Evolutionary conservation across 2,888 invertebrate species (phyloP), one percentile per base, ranked within the genome.

Genomic region (Pandemis heparana): DNA sequence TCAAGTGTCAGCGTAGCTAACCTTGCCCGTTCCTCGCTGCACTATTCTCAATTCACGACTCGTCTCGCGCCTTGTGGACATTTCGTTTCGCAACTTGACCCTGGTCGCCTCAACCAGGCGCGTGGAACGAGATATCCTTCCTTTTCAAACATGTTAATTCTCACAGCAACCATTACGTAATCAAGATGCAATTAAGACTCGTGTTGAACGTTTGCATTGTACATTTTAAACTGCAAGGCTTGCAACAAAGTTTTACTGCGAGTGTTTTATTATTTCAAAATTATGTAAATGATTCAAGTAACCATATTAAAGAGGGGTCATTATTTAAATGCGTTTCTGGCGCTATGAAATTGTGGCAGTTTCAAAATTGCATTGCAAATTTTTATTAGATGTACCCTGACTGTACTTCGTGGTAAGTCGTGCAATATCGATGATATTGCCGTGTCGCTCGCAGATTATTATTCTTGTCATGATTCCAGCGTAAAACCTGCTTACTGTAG

Each of bases 11-110:
- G 60, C 60, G 53, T 61, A 70, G 74, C 56, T 69, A 66, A 72
- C 72, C 73, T 70, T 75, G 66, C 64, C 23, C 67, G 59, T 65
- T 61, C 53, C 59, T 63, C 60, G 68, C 56, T 82, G 87, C 83
- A 88, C 86, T 86, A 86, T 86, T 88, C 86, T 87, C 86, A 82
- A 89, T 87, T 87, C 84, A 85, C 77, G 75, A 79, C 79, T 79
- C 79, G 77, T 76, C 78, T 74, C 72, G 62, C 74, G 73, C 75
- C 75, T 76, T 76, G 77, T 81, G 77, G 75, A 79, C 76, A 77
- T 88, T 88, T 85, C 83, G 81, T 88, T 88, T 85, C 83, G 81
- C 84, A 89, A 87, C 76, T 70, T 64, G 75, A 75, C 76, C 78
- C 70, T 77, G 76, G 46, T 64, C 51, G 62, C 32, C 61, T n/a